A percentile compares a stretch with the other conserved stretches of the same genome.
Conservation (phyloP, 2,888 invertebrate genomes). For the Xylota segnis region DNA sequence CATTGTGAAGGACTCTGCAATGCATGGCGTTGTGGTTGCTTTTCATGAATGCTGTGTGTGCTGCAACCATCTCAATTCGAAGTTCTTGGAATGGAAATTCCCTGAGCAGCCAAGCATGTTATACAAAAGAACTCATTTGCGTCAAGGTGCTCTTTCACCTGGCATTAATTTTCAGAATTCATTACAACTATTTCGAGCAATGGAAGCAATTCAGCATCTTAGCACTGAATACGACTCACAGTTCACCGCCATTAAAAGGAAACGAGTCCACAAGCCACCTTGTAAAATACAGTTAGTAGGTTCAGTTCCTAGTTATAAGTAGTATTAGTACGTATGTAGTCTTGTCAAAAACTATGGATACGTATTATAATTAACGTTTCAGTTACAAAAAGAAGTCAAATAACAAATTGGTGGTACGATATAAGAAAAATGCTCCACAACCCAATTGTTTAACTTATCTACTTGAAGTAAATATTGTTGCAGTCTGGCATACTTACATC, state of each 20-base stretch:
- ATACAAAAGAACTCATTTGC: constrained; percentile 75
- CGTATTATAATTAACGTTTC: too few species aligned
- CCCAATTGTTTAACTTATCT: too few species aligned
- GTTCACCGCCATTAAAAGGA: constrained; percentile 51
- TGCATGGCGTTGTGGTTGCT: constrained; percentile 54
- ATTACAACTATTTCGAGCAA: constrained; percentile 72
- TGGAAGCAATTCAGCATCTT: constrained; percentile 1
- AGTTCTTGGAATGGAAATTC: constrained; percentile 75
- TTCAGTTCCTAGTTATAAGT: background rate
- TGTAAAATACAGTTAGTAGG: constrained; percentile 23
- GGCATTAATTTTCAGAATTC: constrained; percentile 73
- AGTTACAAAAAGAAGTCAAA: too few species aligned
- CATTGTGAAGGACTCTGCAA: constrained; percentile 70
- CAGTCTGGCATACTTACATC: too few species aligned
- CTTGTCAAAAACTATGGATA: background rate
- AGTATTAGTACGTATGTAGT: constrained; percentile 16
- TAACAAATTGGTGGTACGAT: too few species aligned
- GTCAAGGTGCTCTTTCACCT: constrained; percentile 74
- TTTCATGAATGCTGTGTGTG: constrained; percentile 43
- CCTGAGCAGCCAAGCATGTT: constrained; percentile 67
- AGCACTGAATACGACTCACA: background rate
- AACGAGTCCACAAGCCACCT: constrained; percentile 33
- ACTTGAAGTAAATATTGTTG: too few species aligned
- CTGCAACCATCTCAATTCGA: constrained; percentile 64
- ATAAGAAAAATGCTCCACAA: too few species aligned